Evolutionary conservation across 2,113 vertebrate species (phyloP).

Genomic region (Illadopsis cleaveri): DNA sequence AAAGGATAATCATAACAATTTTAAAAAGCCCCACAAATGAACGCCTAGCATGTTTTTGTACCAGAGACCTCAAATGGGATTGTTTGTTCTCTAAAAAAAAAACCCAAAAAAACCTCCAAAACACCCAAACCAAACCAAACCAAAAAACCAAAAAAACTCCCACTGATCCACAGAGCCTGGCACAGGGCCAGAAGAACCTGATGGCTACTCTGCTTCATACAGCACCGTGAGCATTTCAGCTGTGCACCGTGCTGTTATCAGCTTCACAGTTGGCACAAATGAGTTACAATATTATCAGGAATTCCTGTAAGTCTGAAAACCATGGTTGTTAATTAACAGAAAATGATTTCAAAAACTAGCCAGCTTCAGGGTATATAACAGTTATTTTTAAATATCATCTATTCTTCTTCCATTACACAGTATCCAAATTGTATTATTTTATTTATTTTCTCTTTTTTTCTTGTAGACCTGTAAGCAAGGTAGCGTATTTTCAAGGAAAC

Average conservation of each 20-base stretch:
- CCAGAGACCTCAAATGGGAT: not conserved
- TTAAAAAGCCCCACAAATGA: not conserved
- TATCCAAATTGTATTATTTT: not conserved
- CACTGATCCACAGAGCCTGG: not conserved
- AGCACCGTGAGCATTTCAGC: not conserved
- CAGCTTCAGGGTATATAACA: not conserved
- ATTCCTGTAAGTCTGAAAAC: not conserved
- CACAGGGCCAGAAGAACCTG: not conserved
- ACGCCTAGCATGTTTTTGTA: not conserved
- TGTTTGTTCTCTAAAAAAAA: not conserved
- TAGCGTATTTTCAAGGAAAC: not conserved
- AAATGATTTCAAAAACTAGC: not conserved
- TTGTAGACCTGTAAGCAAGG: not conserved
- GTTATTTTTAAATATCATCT: not conserved
- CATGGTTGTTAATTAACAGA: constrained; percentile 7
- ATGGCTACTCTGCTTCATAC: not conserved
- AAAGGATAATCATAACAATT: not conserved
- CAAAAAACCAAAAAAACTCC: not conserved
- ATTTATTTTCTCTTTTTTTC: no score
- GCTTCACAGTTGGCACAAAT: not conserved
- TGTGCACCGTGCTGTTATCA: not conserved
- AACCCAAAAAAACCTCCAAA: not conserved
- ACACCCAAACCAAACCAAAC: no score
- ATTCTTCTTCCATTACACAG: not conserved
- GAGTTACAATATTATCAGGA: not conserved